Evolutionary conservation across 1,140 invertebrate species (phyloP), one percentile per base, ranked within the genome.

Genomic region (Drosophila willistoni): DNA sequence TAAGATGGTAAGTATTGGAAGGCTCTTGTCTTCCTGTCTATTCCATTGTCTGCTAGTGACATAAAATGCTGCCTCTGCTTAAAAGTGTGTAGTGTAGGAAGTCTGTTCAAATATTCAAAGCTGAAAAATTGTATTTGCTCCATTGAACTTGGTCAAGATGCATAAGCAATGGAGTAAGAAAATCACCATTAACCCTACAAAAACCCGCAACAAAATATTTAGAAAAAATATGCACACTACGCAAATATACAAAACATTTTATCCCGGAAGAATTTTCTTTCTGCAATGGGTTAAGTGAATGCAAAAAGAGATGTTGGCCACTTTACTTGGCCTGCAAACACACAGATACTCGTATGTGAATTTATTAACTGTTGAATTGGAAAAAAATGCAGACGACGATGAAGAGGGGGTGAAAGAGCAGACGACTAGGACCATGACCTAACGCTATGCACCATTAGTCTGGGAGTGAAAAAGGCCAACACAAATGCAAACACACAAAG

Each of bases 301-400:
- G 17, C 29, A 10, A 63, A 13, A 63, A 29, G 29, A 29, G 29
- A 7, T 61, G 13, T 41, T 29, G 13, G 42, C 39, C 39, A 51
- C 61, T 64, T 64, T 47, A 51, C 41, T 56, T 42, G 22, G 54
- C 34, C 54, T 66, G 64, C 39, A 66, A 42, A 22, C 66, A 56
- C 41, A 44, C 33, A 68, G 57, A 68, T 61, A 59, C 57, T 17
- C 14, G 22, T 25, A 59, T 19, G 57, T 39, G 66, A 57, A 68
- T 68, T 68, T 68, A 68, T 68, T 68, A 68, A 61, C 66, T 68
- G 66, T 61, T 68, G 66, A 68, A 61, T 68, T 68, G 66, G 66
- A 68, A 68, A 68, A 66, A 68, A 47, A 63, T 68, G 56, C 66
- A 61, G 57, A 61, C 57, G 29, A 22, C 17, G 17, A 22, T 17